Conservation (phyloP, 2,888 invertebrate species). For the Steromphala cineraria region DNA sequence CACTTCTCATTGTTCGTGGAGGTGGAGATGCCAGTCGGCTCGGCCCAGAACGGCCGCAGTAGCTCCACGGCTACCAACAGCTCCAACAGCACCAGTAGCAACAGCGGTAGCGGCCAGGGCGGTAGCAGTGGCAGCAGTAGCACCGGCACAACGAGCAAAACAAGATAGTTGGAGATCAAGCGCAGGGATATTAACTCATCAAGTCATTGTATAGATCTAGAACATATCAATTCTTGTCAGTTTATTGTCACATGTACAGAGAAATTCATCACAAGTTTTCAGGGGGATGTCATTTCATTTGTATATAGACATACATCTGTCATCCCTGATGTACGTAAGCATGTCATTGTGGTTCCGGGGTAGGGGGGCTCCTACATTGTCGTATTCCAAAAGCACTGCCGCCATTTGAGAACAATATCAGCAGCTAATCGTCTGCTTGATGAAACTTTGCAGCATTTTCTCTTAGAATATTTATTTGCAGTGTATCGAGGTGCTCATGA, state of each 20-base stretch:
- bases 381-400: conserved; percentile 20
- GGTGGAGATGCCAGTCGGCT: conserved; percentile 67
- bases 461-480: conserved; percentile 1
- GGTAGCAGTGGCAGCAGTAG: not conserved
- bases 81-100: not conserved
- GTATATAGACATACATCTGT: not conserved
- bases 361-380: not conserved
- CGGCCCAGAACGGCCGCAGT: conserved; percentile 10
- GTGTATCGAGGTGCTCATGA: not conserved
- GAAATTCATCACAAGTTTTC: conserved; percentile 21
- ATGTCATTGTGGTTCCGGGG: not conserved
- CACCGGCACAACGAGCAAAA: not conserved
- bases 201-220: conserved; percentile 21
- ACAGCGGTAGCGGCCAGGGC: not conserved
- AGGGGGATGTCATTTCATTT: not conserved
- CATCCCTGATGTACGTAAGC: not conserved
- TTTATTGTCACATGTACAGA: conserved; percentile 19
- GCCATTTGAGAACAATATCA: not conserved
- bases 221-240: conserved; percentile 20
- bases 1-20: conserved; percentile 75
- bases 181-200: not conserved
- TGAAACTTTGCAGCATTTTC: conserved; percentile 13
- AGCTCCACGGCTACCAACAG: not conserved
- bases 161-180: conserved; percentile 8
- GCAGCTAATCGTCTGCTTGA: not conserved